phyloP scores from a whole-genome alignment of 2,888 invertebrate genomes.

The Neria commutata region DNA sequence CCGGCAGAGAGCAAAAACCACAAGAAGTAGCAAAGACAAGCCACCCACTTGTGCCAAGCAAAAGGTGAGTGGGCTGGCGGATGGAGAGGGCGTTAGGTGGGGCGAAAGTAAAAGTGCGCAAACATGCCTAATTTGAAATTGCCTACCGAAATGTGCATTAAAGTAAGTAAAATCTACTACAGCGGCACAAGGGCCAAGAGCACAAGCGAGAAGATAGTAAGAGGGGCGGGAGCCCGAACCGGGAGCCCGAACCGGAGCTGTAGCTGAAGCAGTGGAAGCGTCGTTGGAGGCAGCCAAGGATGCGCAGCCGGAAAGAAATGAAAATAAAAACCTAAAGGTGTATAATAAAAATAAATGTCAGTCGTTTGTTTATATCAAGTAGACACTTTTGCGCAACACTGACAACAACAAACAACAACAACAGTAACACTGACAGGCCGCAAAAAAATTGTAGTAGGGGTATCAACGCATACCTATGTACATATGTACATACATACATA shows the following conservation, averaged over 20 bases:
- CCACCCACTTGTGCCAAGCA: background rate
- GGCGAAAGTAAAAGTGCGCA: constrained; percentile 33
- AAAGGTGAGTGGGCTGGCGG: background rate
- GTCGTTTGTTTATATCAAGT: constrained; percentile 62
- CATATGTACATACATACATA: too few relatives aligned
- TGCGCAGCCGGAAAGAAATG: constrained; percentile 21
- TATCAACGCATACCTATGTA: too few relatives aligned
- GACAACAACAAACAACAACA: background rate
- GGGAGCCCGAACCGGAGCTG: background rate
- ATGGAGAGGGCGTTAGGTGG: background rate
- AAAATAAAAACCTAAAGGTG: constrained; percentile 52
- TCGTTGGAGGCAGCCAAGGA: too few relatives aligned
- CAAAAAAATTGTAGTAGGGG: too few relatives aligned
- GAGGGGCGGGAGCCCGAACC: constrained; percentile 1
- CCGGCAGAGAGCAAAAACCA: constrained; percentile 38
- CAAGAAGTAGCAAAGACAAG: constrained; percentile 18
- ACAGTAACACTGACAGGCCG: background rate
- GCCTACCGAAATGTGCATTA: constrained; percentile 58
- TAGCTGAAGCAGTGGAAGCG: background rate
- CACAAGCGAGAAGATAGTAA: background rate
- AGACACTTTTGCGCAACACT: constrained; percentile 20
- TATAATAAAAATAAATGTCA: constrained; percentile 63
- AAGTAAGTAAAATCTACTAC: constrained; percentile 55
- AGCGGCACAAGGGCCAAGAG: constrained; percentile 3
- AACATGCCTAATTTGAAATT: constrained; percentile 56